Base-by-base conservation (phyloP, 1,140 invertebrate genomes). In the Aphelinus atriplicis region DNA sequence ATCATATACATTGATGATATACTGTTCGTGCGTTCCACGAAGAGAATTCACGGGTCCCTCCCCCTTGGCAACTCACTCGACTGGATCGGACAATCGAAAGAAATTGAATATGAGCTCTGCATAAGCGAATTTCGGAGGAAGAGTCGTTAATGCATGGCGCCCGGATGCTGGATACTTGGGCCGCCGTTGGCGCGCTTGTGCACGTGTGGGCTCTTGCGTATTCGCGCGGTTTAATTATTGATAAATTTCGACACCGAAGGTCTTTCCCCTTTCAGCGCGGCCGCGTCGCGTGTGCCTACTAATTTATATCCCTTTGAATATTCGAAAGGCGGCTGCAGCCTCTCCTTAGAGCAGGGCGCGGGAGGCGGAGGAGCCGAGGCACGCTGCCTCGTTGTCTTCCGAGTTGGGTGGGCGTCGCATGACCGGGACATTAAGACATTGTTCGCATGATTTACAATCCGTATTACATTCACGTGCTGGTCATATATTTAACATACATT, bases 351-450 rank as follows among this genome's bases (percentile, higher is more conserved):
- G 61, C 26, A 79, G 73, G 73, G 77, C 78, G 46, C 46, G n/a
- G 45, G 4, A 26, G 1, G 43, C 2, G 60, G 56, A 9, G 43
- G 43, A 51, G 26, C 42, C 7, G 55, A 47, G 67, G 61, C 42
- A 48, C 56, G 65, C 57, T 57, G 47, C 50, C 46, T 61, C 67
- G 82, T 82, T 81, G 79, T 84, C 83, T 85, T 84, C 78, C 74
- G 80, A 81, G 81, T 80, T 81, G 78, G 80, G 80, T 82, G 83
- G 83, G 83, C 82, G 84, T 84, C 81, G 84, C 85, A 87, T 88
- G 87, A 88, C 87, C 86, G 84, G 85, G 86, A 87, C 87, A 87
- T 88, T 88, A 88, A 88, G 87, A 88, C 87, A 88, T 88, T 88
- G 87, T 88, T 88, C 86, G 78, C 78, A 85, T 88, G 87, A 88